A percentile compares a stretch with the other conserved stretches of the same genome.
These are phyloP conservation scores for Microplitis deprimator DNA, from an alignment of 2,888 invertebrate genomes.

Conservation along the genomic window DNA sequence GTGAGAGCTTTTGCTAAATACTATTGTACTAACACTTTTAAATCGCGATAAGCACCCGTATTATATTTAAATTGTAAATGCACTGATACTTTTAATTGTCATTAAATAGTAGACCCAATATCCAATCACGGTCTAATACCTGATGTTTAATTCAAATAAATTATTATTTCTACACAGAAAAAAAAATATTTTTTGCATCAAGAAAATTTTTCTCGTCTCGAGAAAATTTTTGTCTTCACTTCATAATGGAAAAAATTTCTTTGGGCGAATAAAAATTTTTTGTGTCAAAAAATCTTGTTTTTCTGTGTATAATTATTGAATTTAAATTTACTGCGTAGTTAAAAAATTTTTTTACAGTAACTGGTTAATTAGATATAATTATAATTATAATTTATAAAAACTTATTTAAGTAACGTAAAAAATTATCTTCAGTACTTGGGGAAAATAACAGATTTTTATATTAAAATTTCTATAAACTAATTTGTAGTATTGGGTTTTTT, in stretches of 20 bases:
- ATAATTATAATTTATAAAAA: too few relatives aligned
- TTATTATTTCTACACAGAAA: too few relatives aligned
- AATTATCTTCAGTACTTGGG: background rate
- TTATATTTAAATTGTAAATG: background rate
- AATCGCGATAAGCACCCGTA: constrained; percentile 1
- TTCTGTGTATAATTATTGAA: too few relatives aligned
- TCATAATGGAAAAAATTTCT: too few relatives aligned
- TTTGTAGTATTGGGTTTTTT: constrained; percentile 27
- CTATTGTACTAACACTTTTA: constrained; percentile 11
- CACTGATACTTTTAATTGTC: background rate
- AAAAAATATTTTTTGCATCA: too few relatives aligned
- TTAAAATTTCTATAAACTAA: background rate
- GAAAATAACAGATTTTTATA: background rate
- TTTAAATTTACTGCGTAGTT: too few relatives aligned
- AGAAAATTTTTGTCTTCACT: too few relatives aligned
- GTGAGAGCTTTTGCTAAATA: constrained; percentile 6
- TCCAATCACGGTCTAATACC: background rate
- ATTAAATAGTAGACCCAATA: background rate
- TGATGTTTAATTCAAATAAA: background rate
- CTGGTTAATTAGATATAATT: too few relatives aligned
- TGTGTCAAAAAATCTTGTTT: too few relatives aligned
- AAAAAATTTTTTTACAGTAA: too few relatives aligned
- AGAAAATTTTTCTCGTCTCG: too few relatives aligned
- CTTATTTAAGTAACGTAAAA: background rate
- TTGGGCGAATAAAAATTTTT: too few relatives aligned